These are phyloP conservation scores for Geococcyx californianus DNA, from an alignment of 2,113 vertebrate genomes.

Conservation along the genomic window DNA sequence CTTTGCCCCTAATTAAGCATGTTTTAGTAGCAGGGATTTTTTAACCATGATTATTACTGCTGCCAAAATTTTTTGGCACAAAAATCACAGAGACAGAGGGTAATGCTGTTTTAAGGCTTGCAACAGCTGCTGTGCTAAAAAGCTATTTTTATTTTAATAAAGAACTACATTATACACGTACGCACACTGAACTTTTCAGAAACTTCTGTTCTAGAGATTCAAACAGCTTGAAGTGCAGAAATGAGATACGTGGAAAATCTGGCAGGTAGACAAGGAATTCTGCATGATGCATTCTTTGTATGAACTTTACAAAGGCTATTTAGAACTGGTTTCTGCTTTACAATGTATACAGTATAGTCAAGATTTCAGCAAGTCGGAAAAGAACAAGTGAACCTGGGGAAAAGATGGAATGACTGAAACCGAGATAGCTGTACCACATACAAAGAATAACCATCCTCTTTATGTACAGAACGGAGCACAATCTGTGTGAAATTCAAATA, in stretches of 20 bases:
- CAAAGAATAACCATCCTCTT: not conserved
- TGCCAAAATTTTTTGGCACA: slow-evolving; percentile 59
- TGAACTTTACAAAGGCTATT: not conserved
- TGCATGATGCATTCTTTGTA: not conserved
- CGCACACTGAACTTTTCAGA: not conserved
- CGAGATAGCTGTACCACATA: not conserved
- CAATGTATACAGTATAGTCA: not conserved
- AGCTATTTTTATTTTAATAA: slow-evolving; percentile 46
- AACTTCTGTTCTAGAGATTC: not conserved
- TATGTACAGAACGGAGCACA: not conserved
- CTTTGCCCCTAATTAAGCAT: not conserved
- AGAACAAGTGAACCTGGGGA: not conserved
- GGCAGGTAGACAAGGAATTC: not conserved
- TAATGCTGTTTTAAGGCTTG: slow-evolving; percentile 31
- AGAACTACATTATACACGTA: not conserved
- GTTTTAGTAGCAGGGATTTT: not conserved
- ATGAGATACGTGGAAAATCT: not conserved
- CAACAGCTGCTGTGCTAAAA: slow-evolving; percentile 35
- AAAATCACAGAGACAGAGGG: slow-evolving; percentile 27
- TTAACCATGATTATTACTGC: not conserved
- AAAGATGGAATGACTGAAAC: not conserved
- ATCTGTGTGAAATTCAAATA: not conserved
- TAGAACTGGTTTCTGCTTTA: not conserved
- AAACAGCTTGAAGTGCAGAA: not conserved
- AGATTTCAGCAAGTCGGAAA: not conserved